Conservation (phyloP, 2,113 vertebrate species). For the Pituophis catenifer region DNA sequence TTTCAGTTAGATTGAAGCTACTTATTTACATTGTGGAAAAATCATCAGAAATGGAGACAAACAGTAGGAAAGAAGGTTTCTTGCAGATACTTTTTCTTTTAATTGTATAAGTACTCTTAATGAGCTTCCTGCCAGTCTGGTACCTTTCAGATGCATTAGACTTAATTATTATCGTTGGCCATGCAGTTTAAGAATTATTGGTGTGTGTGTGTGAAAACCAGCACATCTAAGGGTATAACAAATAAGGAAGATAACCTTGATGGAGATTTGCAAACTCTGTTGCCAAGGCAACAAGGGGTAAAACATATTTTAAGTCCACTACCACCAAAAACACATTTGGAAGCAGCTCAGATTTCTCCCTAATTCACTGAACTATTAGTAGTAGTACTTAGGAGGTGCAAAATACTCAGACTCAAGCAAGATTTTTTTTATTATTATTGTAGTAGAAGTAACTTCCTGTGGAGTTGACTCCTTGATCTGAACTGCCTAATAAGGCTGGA, state of each 20-base stretch:
- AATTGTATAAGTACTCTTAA: not conserved
- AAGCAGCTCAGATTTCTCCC: not conserved
- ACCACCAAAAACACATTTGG: not conserved
- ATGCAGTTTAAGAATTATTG: not conserved
- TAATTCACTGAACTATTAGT: not conserved
- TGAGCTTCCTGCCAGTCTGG: not conserved
- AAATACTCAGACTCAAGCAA: not conserved
- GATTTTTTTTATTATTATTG: not conserved
- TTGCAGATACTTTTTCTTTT: not conserved
- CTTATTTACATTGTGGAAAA: not conserved
- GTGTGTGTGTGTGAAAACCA: not conserved
- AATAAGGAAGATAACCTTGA: not conserved
- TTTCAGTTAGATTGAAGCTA: not conserved
- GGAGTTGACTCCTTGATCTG: not conserved
- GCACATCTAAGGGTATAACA: not conserved
- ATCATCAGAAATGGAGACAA: not conserved
- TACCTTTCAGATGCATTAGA: not conserved
- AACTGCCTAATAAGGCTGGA: not conserved
- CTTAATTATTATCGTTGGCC: not conserved
- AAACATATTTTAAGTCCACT: not conserved
- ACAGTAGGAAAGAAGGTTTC: not conserved
- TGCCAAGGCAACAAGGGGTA: not conserved
- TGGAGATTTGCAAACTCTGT: not conserved
- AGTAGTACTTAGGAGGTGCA: not conserved
- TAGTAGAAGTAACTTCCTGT: not conserved